Conservation (phyloP, 2,797 vertebrate species). For the Staurois parvus region DNA sequence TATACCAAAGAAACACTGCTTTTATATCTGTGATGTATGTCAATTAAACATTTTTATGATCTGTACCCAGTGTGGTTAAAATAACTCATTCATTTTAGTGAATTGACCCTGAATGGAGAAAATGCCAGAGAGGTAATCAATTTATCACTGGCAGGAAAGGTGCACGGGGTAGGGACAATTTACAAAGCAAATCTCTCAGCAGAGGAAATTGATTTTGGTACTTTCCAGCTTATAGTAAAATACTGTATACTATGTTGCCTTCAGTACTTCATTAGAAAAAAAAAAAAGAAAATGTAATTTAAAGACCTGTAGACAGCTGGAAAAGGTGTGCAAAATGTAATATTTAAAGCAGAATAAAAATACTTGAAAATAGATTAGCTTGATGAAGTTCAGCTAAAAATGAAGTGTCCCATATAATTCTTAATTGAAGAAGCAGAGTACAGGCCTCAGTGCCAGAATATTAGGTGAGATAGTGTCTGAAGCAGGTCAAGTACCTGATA, state of each 20-base stretch:
- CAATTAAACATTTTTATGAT: too few species aligned
- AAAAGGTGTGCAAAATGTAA: neutral
- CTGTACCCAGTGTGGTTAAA: neutral
- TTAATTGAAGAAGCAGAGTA: slow-evolving; percentile 35
- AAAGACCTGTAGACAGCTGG: slow-evolving; percentile 2
- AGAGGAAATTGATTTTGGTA: neutral
- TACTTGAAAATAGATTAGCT: slow-evolving; percentile 1
- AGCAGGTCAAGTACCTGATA: slow-evolving; percentile 37
- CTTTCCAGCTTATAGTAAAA: neutral
- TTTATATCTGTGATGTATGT: too few species aligned
- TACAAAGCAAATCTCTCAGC: neutral
- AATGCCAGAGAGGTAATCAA: neutral
- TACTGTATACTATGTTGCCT: neutral
- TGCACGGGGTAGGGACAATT: neutral
- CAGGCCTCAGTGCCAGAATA: slow-evolving; percentile 20
- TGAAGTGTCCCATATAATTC: slow-evolving; percentile 20
- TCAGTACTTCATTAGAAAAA: neutral
- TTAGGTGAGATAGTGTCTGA: slow-evolving; percentile 40
- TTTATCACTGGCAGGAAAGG: neutral
- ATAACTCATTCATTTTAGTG: neutral
- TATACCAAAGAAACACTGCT: too few species aligned
- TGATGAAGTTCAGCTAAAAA: slow-evolving; percentile 22
- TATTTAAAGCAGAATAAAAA: slow-evolving; percentile 24
- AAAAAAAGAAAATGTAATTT: neutral
- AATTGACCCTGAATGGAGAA: neutral